These are phyloP conservation scores for Agelaius phoeniceus DNA, from an alignment of 2,113 vertebrate genomes.

Conservation along the genomic window DNA sequence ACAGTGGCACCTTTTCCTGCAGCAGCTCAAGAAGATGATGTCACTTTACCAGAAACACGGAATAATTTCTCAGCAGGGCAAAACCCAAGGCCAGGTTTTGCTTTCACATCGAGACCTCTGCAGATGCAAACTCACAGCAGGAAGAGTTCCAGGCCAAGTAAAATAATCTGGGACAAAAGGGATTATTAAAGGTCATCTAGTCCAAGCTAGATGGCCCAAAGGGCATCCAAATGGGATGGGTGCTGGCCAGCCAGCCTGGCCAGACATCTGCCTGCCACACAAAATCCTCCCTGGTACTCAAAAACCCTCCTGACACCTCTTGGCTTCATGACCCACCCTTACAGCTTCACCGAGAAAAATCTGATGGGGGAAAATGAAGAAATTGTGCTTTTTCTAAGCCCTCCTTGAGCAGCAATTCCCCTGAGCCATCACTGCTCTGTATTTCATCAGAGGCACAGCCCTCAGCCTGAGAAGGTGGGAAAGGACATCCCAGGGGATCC, in stretches of 20 bases:
- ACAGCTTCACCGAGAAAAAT: not conserved
- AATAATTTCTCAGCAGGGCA: not conserved
- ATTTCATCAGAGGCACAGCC: not conserved
- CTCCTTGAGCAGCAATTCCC: not conserved
- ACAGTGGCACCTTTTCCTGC: not conserved
- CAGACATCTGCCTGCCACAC: not conserved
- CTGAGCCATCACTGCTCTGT: fast-evolving
- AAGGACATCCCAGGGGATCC: not conserved
- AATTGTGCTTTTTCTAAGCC: not conserved
- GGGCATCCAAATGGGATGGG: no score
- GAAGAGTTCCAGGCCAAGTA: not conserved
- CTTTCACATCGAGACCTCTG: not conserved
- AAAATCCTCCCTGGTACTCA: not conserved
- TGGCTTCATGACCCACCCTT: not conserved
- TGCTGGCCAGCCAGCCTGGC: not conserved
- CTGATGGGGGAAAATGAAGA: not conserved
- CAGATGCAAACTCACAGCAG: fast-evolving
- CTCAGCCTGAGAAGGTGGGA: not conserved
- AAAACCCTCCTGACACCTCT: not conserved
- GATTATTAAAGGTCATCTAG: not conserved
- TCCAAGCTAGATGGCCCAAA: not conserved
- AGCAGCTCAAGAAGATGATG: not conserved
- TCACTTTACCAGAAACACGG: not conserved
- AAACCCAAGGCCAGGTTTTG: not conserved
- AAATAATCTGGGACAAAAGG: not conserved